Evolutionary conservation across 2,113 vertebrate genomes (phyloP), one percentile per base, ranked within the genome.

Genomic region (Lepisosteus oculatus): DNA sequence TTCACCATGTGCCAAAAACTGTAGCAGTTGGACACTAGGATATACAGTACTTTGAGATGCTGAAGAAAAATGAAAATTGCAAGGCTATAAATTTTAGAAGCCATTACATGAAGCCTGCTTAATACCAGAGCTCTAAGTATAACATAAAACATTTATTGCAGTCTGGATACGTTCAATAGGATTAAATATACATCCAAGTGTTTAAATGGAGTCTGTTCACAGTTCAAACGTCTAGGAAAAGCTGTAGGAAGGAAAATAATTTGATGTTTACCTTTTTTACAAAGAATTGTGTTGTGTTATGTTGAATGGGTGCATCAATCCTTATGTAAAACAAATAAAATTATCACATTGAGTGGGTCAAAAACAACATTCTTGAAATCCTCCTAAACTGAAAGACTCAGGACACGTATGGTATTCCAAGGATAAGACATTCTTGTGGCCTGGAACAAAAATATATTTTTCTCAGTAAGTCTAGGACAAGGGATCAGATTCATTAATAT

Each of bases 161-260:
- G 43, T 51, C 44, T 61, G 62, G 69, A 78, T 77, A 81, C 17
- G 43, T 80, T 78, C 73, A 80, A 75, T 72, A 80, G 72, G 63
- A 43, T 54, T 64, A 63, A 71, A 72, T 61, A 51, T 56, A 67
- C 72, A 70, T 62, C 70, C 73, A 78, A 54, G 74, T n/a, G 56
- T 55, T 70, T 43, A 73, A 55, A 55, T 42, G 17, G 13, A 64
- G 41, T 44, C 44, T 61, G 65, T 73, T 77, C 71, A 44, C 44
- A 61, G 75, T 75, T 72, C 42, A 9, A 51, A 51, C 5, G 0
- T 51, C 9, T 51, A 51, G 9, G 47, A 5, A 5, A 51, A 51
- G 47, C 47, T 3, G 9, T 51, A 51, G 5, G 47, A 9, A 51
- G 5, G 47, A 51, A 51, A 51, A 6, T 51, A 51, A 5, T 51